Evolutionary conservation across 2,888 invertebrate genomes (phyloP), one percentile per base, ranked within the genome.

Genomic region (Melitaea athalia): DNA sequence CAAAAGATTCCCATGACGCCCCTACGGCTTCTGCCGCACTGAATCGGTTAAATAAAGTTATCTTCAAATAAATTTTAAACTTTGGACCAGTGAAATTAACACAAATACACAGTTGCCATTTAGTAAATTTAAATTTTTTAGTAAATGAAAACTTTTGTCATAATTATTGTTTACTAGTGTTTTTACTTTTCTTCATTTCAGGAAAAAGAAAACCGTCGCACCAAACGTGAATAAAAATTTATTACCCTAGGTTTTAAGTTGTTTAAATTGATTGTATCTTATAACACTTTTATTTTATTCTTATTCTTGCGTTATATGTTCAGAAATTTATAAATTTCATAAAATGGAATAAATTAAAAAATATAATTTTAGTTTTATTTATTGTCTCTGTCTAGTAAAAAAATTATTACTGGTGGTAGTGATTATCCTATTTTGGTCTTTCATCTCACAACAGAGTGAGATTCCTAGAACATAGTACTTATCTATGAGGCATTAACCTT

Each of bases 141-240:
- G 8, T 14, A 14, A 45, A 11, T 8, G 3, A 14, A 45, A 49
- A n/a, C n/a, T n/a, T n/a, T 49, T 0, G 5, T n/a, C 0, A n/a
- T 3, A 11, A n/a, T n/a, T n/a, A 49, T n/a, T 33, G n/a, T 59
- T 57, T 50, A 52, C 63, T 67, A 49, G 66, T 57, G 63, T 61
- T 72, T n/a, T 68, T 74, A n/a, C 52, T 47, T 62, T 72, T 73
- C 59, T 72, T 73, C 59, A 74, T 72, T 91, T 85, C 85, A 93
- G 93, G 92, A 93, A 79, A 92, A 93, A 77, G 86, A 92, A 73
- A 85, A 70, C 24, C 92, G 91, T 76, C 91, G 93, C 77, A 93
- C 93, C 82, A 92, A 91, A 78, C 91, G 93, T 85, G 88, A 93
- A 72, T 92, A 92, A 85, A 78, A 42, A 5, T 33, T n/a, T n/a